Conservation (phyloP, 2,888 invertebrate species). For the Scaptomyza cyrtandrae region DNA sequence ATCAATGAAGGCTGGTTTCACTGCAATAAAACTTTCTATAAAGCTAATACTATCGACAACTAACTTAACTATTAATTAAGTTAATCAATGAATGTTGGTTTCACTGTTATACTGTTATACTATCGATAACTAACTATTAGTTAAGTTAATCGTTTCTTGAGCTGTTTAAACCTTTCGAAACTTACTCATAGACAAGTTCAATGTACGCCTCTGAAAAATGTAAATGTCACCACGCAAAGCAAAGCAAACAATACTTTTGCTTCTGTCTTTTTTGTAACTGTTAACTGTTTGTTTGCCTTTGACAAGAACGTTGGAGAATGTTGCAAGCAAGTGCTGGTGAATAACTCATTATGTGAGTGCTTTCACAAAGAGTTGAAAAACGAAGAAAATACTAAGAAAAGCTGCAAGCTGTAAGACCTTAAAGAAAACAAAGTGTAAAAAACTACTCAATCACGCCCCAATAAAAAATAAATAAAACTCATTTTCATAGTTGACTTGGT, state of each 20-base stretch:
- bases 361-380: not conserved
- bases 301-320: not conserved
- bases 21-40: conserved; percentile 6
- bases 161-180: no score
- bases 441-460: not conserved
- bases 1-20: no score
- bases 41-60: no score
- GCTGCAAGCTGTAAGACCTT: not conserved
- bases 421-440: not conserved
- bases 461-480: no score
- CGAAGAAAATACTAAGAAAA: not conserved
- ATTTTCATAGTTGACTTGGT: not conserved
- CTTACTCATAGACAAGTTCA: conserved; percentile 35
- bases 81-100: no score
- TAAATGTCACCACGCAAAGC: not conserved
- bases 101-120: no score
- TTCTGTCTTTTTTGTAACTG: not conserved
- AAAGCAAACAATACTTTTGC: conserved; percentile 3
- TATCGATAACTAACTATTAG: not conserved
- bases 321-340: not conserved
- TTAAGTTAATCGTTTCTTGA: not conserved
- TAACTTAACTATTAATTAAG: not conserved
- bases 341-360: conserved; percentile 11
- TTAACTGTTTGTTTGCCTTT: not conserved
- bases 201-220: conserved; percentile 17